phyloP scores from a whole-genome alignment of 1,140 invertebrate species.

The Oncopodura yosiiana region DNA sequence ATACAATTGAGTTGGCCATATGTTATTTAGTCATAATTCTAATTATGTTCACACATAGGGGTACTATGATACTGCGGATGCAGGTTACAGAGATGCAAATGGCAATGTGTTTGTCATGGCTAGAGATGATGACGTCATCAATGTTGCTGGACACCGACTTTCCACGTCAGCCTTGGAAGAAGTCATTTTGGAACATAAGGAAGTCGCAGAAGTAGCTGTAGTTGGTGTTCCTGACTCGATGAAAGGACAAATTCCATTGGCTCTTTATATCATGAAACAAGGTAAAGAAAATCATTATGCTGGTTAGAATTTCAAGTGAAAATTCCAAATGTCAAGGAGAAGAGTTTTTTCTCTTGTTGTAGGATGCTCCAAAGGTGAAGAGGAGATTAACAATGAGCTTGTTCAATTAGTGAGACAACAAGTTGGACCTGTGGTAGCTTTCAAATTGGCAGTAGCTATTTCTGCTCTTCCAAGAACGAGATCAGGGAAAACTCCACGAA shows the following conservation, averaged over 20 bases:
- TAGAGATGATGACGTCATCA: conserved; percentile 89
- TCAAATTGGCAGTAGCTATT: conserved; percentile 64
- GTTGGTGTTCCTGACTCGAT: conserved; percentile 77
- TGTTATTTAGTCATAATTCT: too few relatives aligned
- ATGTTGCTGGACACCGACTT: conserved; percentile 82
- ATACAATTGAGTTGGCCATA: too few relatives aligned
- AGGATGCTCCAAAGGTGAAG: conserved; percentile 44
- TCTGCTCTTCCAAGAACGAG: conserved; percentile 65
- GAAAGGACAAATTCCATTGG: conserved; percentile 82
- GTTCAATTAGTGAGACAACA: conserved; percentile 61
- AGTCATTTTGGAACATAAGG: conserved; percentile 68
- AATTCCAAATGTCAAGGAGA: too few relatives aligned
- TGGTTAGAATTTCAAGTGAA: background rate
- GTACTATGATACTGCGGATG: conserved; percentile 94
- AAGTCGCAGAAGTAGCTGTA: conserved; percentile 73
- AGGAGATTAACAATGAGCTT: conserved; percentile 54
- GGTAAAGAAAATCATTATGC: conserved; percentile 39
- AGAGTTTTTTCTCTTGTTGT: conserved; percentile 40
- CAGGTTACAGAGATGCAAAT: conserved; percentile 70
- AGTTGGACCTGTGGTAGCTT: conserved; percentile 81
- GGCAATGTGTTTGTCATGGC: conserved; percentile 81
- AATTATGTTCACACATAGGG: too few relatives aligned
- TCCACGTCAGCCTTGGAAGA: conserved; percentile 82
- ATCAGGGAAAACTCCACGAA: conserved; percentile 72
- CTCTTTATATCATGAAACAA: conserved; percentile 64